Evolutionary conservation across 1,140 invertebrate genomes (phyloP).

Genomic region (Formica exsecta): DNA sequence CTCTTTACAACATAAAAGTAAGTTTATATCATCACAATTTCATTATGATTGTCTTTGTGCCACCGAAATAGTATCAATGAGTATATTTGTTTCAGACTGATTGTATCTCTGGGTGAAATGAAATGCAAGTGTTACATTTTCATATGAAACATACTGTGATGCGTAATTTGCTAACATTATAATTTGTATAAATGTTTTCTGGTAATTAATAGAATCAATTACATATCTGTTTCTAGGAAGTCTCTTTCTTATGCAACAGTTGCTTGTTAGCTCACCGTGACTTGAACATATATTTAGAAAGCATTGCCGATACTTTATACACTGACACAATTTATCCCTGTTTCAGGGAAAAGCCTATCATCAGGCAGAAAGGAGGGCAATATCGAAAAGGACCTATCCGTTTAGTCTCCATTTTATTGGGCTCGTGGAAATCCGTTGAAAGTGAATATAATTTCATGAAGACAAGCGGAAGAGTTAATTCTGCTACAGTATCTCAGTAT

Average conservation of each 20-base stretch:
- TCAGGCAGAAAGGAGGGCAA: slow-evolving; percentile 26
- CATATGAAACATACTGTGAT: not conserved
- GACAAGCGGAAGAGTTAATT: not conserved
- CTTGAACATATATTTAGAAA: slow-evolving; percentile 15
- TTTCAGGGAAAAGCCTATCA: slow-evolving; percentile 67
- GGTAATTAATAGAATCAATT: slow-evolving; percentile 14
- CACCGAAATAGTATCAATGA: not conserved
- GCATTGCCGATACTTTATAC: not conserved
- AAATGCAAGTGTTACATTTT: slow-evolving; percentile 19
- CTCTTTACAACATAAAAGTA: slow-evolving; percentile 10
- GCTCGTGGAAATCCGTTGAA: slow-evolving; percentile 24
- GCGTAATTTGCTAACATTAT: slow-evolving; percentile 3
- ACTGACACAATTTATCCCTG: slow-evolving; percentile 66
- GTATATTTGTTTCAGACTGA: slow-evolving; percentile 7
- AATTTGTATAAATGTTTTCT: not conserved
- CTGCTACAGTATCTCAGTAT: slow-evolving; percentile 6
- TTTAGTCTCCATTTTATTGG: slow-evolving; percentile 30
- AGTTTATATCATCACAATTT: slow-evolving; percentile 5
- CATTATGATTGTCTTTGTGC: not conserved
- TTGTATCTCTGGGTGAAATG: not conserved
- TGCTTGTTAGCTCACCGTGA: not conserved
- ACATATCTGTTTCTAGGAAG: not conserved
- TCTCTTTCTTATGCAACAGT: not conserved
- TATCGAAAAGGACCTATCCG: slow-evolving; percentile 5
- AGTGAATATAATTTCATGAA: not conserved